Evolutionary conservation across 2,888 invertebrate species (phyloP).

Genomic region (Apamea epomidion): DNA sequence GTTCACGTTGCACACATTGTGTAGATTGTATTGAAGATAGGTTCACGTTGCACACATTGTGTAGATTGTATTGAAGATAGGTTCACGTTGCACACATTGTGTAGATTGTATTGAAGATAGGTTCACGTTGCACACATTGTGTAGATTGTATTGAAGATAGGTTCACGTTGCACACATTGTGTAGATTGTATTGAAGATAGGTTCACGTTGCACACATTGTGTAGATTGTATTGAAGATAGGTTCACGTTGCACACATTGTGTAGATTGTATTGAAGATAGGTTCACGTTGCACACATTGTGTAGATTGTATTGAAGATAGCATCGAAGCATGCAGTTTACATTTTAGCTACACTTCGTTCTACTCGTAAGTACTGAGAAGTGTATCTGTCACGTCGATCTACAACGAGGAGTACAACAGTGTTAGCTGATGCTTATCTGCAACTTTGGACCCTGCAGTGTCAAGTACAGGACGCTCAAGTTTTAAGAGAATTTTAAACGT

Average conservation of each 20-base stretch:
- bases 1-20: neutral
- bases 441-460: neutral
- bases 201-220: neutral
- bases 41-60: neutral
- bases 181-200: neutral
- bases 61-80: neutral
- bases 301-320: neutral
- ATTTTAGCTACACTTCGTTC: neutral
- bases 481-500: neutral
- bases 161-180: neutral
- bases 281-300: neutral
- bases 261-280: neutral
- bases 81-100: neutral
- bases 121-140: neutral
- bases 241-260: neutral
- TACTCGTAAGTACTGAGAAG: neutral
- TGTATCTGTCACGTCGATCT: conserved; percentile 46
- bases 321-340: neutral
- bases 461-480: conserved; percentile 1
- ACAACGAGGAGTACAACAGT: conserved; percentile 1
- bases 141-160: neutral
- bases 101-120: neutral
- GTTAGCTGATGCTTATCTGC: conserved; percentile 35
- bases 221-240: neutral
- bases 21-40: neutral